Conservation (phyloP, 2,888 invertebrate genomes). For the Epiblema foenella region DNA sequence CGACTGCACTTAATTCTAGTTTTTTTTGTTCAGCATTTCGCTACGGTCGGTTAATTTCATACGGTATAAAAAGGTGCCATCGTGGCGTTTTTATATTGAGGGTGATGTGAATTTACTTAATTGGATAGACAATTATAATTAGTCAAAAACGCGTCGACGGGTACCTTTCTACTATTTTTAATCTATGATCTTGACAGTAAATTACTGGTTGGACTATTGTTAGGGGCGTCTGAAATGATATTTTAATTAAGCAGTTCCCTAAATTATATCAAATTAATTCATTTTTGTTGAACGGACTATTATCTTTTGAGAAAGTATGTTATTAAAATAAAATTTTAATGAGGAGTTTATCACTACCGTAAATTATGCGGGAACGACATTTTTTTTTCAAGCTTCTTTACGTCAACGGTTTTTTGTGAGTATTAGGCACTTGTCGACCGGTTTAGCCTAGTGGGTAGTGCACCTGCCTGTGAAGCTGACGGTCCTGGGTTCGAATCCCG, state of each 20-base stretch:
- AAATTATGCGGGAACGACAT: conserved; percentile 5
- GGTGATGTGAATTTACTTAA: conserved; percentile 60
- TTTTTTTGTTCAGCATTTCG: conserved; percentile 43
- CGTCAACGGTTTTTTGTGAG: too few species aligned
- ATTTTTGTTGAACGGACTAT: conserved; percentile 37
- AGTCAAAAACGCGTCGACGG: conserved; percentile 56
- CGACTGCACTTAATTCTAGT: conserved; percentile 21
- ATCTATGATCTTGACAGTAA: conserved; percentile 48
- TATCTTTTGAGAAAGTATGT: conserved; percentile 20
- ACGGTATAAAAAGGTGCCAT: conserved; percentile 49
- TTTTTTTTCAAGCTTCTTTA: too few species aligned
- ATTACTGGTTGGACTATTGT: conserved; percentile 39
- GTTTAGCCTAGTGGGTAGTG: too few species aligned
- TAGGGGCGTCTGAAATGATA: conserved; percentile 44
- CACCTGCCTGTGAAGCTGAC: too few species aligned
- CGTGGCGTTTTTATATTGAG: conserved; percentile 56
- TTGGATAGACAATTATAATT: conserved; percentile 64
- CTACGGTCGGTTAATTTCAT: conserved; percentile 47
- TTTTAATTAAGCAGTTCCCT: conserved; percentile 53
- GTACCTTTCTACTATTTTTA: conserved; percentile 44
- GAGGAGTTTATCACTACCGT: conserved; percentile 1
- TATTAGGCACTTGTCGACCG: too few species aligned
- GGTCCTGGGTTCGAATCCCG: too few species aligned
- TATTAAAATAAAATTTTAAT: conserved; percentile 33
- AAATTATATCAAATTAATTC: conserved; percentile 29